Conservation (phyloP, 2,797 vertebrate genomes). For the Potorous gilbertii region DNA sequence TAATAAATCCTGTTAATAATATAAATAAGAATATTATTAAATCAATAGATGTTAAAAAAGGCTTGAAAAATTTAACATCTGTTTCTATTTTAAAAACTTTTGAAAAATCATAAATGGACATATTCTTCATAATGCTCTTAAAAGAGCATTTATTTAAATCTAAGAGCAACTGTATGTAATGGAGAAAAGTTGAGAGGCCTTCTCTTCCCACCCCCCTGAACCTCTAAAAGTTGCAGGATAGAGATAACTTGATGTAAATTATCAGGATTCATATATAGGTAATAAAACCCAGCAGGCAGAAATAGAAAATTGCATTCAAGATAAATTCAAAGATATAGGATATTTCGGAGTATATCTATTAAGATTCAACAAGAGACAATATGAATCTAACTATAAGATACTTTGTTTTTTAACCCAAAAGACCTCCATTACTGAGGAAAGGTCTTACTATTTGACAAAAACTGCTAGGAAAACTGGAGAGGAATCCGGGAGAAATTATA, state of each 20-base stretch:
- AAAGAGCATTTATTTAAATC: neutral
- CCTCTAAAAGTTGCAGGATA: neutral
- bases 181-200: neutral
- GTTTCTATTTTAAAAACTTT: neutral
- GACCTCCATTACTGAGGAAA: neutral
- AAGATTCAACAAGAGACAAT: neutral
- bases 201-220: neutral
- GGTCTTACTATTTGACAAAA: neutral
- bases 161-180: neutral
- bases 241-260: neutral
- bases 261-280: neutral
- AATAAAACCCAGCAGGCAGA: neutral
- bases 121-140: neutral
- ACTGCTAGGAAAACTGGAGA: neutral
- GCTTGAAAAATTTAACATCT: neutral
- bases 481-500: neutral
- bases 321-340: neutral
- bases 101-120: neutral
- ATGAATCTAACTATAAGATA: neutral
- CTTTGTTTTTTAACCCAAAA: neutral
- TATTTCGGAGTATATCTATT: neutral
- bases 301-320: neutral
- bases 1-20: neutral
- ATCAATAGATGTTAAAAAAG: neutral
- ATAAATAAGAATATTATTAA: neutral